Base-by-base conservation (phyloP, 2,888 invertebrate genomes). In the Syritta pipiens region DNA sequence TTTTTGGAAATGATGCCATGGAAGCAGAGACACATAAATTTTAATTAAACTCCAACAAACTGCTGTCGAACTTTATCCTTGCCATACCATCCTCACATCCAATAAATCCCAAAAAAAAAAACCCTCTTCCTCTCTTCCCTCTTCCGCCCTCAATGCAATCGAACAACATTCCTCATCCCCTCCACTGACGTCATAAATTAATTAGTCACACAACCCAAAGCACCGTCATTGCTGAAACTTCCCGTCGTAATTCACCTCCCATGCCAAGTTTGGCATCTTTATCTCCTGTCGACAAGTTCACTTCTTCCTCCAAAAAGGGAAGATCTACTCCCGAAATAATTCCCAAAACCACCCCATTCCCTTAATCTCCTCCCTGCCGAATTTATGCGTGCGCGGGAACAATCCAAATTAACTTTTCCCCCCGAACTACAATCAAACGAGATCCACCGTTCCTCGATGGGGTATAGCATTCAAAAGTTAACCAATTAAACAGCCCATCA, bases 401-500 rank as follows among this genome's bases (percentile, higher is more conserved):
- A 55, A 40, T 40, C 37, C 14, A 37, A 55, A 40, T 24, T 26
- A 55, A 40, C 26, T 19, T 3, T 17, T 7, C 10, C 26, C 37
- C 10, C 14, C 5, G 35, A 24, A 20, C 17, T 37, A 63, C n/a
- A 51, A 65, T 65, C 32, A 32, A 20, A 10, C n/a, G 35, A 53
- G n/a, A n/a, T n/a, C 35, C 17, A 37, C 12, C 19, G 19, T 26
- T 26, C 28, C 4, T 26, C 48, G 20, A 60, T 20, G 26, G 42
- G 35, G n/a, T n/a, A n/a, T n/a, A 46, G 30, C 48, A 57, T 40
- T 20, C n/a, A 48, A 42, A 59, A 68, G 59, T 68, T 49, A 68
- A 59, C 40, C 51, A 51, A 59, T 19, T 44, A 44, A 68, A 59
- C 48, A 68, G 37, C 22, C 48, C 57, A 57, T 57, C 67, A 57